Percentiles rank a stretch among this genome's conserved stretches.
Conservation (phyloP, 2,113 vertebrate species). For the Pagrus major region DNA sequence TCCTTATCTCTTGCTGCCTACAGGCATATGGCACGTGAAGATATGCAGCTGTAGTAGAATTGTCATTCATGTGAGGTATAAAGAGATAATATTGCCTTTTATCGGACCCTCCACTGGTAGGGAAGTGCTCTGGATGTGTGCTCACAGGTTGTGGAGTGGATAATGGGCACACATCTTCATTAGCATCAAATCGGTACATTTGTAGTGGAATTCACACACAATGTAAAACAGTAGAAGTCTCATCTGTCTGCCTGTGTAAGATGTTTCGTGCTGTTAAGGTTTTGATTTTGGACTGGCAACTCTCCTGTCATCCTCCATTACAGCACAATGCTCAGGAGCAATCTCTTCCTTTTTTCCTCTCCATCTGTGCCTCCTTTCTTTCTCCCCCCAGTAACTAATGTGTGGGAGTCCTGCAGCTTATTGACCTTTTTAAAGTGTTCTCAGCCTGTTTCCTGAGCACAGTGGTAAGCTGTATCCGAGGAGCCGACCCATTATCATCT, state of each 20-base stretch:
- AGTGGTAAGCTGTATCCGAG: constrained; percentile 37
- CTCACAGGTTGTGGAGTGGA: constrained; percentile 38
- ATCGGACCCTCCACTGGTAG: constrained; percentile 25
- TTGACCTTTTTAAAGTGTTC: constrained; percentile 71
- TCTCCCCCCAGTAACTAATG: constrained; percentile 12
- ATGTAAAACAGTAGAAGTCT: neutral
- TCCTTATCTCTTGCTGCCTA: constrained; percentile 65
- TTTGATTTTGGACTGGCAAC: constrained; percentile 7
- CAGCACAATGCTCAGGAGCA: neutral
- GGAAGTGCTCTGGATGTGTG: constrained; percentile 32
- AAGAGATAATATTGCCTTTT: constrained; percentile 44
- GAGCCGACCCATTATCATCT: constrained; percentile 43
- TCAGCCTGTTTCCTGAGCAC: constrained; percentile 34
- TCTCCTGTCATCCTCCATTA: constrained; percentile 22
- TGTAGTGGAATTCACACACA: neutral
- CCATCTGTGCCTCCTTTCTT: neutral
- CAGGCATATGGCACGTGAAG: constrained; percentile 67
- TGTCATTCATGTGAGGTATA: constrained; percentile 55
- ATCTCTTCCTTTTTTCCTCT: neutral
- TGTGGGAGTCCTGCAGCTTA: constrained; percentile 54
- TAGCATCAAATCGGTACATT: constrained; percentile 14
- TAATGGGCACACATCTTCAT: constrained; percentile 40
- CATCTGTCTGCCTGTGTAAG: constrained; percentile 1
- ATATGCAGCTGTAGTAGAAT: constrained; percentile 62
- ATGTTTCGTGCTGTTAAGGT: neutral